Evolutionary conservation across 2,797 vertebrate genomes (phyloP), one percentile per base, ranked within the genome.

Genomic region (Eurystomus glaucurus): DNA sequence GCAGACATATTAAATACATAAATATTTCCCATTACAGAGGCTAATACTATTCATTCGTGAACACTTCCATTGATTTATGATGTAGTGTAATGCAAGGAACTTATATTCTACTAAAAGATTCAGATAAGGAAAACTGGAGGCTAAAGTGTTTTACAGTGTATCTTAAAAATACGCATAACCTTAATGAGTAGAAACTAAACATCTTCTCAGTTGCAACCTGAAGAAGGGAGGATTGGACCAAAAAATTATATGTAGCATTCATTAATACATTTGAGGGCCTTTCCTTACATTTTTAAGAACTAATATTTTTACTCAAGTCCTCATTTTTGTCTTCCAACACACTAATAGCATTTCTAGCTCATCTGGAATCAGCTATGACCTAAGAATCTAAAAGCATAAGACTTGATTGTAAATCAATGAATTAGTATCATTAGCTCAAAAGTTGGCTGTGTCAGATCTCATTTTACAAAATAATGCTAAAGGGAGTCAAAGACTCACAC

Each of bases 341-440:
- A 39, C 9, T 37, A 70, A 70, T 21, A 80, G 2, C 10, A 76
- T 25, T 88, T 19, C 3, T 26, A 85, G 28, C 23, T 77, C 31
- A 52, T 45, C 2, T 1, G 45, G 11, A 82, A 51, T 2, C 7
- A 78, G 0, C 8, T 48, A 9, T 21, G 16, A 18, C 45, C 52
- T 60, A 66, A 45, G 25, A 80, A 75, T 50, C 6, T 57, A 68
- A 71, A 88, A 71, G 5, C 7, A 60, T 14, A 8, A 78, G 28
- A 60, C 4, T 8, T 1, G 1, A 43, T 4, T 72, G 20, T 21
- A 60, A 81, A 68, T 66, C 8, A 72, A 84, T 13, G 11, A 71
- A 81, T 48, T 54, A 39, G 22, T 12, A 81, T 37, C 6, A 70
- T 41, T 62, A 52, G 2, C 8, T 86, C 48, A 51, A 46, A 91